Evolutionary conservation across 2,113 vertebrate species (phyloP), one percentile per base, ranked within the genome.

Genomic region (Rhinopomastus cyanomelas): DNA sequence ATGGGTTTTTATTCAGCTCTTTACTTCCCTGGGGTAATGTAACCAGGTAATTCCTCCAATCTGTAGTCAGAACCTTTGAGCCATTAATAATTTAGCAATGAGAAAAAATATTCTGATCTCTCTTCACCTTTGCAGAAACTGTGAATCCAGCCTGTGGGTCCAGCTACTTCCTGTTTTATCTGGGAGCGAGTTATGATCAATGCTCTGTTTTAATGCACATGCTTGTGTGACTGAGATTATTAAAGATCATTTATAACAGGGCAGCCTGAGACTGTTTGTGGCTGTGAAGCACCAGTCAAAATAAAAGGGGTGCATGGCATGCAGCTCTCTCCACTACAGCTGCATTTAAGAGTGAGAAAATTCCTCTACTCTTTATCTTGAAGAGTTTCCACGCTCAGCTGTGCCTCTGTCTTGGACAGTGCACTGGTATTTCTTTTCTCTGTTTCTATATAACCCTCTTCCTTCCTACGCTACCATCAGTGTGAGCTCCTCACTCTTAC

Each of bases 21-120:
- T 95, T 42, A 42, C 15, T 42, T 91, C 51, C 85, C 90, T 81
- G 42, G 87, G 64, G 39, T 93, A 86, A 64, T 86, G 69, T 72
- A 90, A 90, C 84, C 82, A 60, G 57, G 67, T 80, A 93, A 76
- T 93, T 84, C 81, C 89, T 92, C 90, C 89, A 91, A 94, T 96
- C 85, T 87, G 42, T 83, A 89, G 83, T 85, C 92, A 92, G 66
- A 57, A 77, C 62, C 69, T 94, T 89, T 94, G 81, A 95, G 56
- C 39, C 85, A 77, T 53, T 82, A 88, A 92, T 87, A 81, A 89
- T 52, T 88, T 84, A 92, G 68, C 53, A 89, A 79, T 52, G 27
- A 88, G 83, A 75, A 90, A 87, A 74, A 89, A 71, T 83, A 92
- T 66, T 89, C 78, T 60, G 76, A 65, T 93, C 83, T 90, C 64